A percentile compares a stretch with the other conserved stretches of the same genome.
Evolutionary conservation across 2,888 invertebrate species (phyloP).

Genomic region (Clostera curtula): DNA sequence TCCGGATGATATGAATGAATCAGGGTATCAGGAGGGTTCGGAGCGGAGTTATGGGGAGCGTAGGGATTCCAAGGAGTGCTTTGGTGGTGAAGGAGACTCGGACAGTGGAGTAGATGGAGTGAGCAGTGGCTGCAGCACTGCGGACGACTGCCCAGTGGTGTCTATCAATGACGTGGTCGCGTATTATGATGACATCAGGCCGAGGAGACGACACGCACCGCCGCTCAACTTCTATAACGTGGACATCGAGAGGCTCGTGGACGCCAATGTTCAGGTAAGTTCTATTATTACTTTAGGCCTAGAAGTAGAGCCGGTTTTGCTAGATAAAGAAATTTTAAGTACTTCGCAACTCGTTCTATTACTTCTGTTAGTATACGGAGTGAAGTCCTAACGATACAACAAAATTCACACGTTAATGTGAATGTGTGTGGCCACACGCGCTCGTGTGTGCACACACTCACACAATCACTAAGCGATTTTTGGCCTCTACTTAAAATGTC

Average conservation of each 20-base stretch:
- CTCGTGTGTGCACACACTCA: too few relatives aligned
- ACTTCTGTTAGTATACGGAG: too few relatives aligned
- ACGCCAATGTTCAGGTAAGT: constrained; percentile 58
- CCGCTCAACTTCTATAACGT: constrained; percentile 63
- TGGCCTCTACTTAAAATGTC: too few relatives aligned
- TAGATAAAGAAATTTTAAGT: too few relatives aligned
- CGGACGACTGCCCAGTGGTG: constrained; percentile 73
- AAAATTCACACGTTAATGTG: too few relatives aligned
- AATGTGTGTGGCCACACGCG: too few relatives aligned
- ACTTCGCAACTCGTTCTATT: too few relatives aligned
- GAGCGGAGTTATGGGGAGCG: constrained; percentile 63
- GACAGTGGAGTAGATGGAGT: constrained; percentile 76
- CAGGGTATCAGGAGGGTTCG: constrained; percentile 64
- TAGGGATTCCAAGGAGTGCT: constrained; percentile 62
- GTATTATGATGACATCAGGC: constrained; percentile 63
- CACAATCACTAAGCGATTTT: too few relatives aligned
- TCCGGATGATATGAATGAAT: constrained; percentile 65
- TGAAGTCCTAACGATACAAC: too few relatives aligned
- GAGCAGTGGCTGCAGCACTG: constrained; percentile 74
- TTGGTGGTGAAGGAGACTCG: constrained; percentile 61
- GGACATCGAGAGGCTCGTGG: constrained; percentile 63
- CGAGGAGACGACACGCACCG: constrained; percentile 57
- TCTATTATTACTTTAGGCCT: neutral
- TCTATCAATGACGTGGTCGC: constrained; percentile 69
- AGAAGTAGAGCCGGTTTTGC: too few relatives aligned